Evolutionary conservation across 2,797 vertebrate genomes (phyloP).

Genomic region (Aplochiton taeniatus): DNA sequence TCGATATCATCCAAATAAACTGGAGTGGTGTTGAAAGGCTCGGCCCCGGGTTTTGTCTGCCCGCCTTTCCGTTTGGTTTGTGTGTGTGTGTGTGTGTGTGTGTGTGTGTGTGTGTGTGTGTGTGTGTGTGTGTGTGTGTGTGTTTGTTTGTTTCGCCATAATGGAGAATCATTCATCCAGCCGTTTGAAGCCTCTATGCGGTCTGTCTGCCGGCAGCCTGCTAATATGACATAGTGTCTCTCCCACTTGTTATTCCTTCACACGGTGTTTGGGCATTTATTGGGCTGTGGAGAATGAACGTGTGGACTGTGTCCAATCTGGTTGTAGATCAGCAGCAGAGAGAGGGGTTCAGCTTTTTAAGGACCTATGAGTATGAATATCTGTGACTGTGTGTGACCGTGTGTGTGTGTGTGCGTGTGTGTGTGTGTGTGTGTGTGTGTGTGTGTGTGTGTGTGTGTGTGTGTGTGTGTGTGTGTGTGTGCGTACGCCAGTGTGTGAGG

Average conservation of each 20-base stretch:
- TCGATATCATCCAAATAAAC: slow-evolving; percentile 79
- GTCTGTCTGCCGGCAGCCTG: slow-evolving; percentile 49
- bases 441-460: slow-evolving; percentile 21
- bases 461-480: slow-evolving; percentile 7
- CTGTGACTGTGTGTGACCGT: background rate
- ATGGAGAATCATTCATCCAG: slow-evolving; percentile 62
- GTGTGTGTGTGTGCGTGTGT: slow-evolving; percentile 17
- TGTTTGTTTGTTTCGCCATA: slow-evolving; percentile 32
- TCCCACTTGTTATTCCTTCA: slow-evolving; percentile 66
- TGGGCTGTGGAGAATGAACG: slow-evolving; percentile 67
- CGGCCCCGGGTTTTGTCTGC: slow-evolving; percentile 50
- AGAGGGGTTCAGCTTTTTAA: background rate
- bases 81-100: background rate
- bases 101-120: background rate
- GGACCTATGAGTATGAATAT: slow-evolving; percentile 11
- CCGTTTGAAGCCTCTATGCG: slow-evolving; percentile 40
- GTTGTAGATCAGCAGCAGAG: slow-evolving; percentile 35
- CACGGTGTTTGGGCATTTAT: slow-evolving; percentile 68
- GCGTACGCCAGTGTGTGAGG: background rate
- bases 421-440: slow-evolving; percentile 24
- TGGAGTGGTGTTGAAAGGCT: slow-evolving; percentile 63
- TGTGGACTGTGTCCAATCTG: slow-evolving; percentile 56
- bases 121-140: background rate
- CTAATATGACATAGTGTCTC: slow-evolving; percentile 67
- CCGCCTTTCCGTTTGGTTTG: slow-evolving; percentile 42